Conservation (phyloP, 2,797 vertebrate genomes). For the Pantherophis vulpinus region DNA sequence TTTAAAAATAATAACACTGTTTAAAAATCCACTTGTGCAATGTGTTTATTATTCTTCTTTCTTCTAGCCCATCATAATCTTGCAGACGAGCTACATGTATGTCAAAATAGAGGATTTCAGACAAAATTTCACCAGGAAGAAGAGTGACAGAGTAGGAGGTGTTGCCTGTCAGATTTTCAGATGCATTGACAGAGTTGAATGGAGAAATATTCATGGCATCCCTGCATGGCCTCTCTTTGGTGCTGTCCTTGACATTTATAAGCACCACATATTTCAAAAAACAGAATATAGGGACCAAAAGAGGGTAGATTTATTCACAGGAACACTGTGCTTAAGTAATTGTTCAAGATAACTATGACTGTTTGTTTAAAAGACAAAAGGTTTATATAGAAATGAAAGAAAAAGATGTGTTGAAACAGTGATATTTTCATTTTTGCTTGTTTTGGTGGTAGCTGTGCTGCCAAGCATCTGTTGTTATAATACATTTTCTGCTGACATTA, state of each 20-base stretch:
- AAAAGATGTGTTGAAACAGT: conserved; percentile 10
- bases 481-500: background rate
- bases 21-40: conserved; percentile 3
- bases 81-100: background rate
- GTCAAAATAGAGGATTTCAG: conserved; percentile 20
- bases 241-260: conserved; percentile 17
- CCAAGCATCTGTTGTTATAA: background rate
- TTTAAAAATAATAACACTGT: background rate
- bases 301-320: conserved; percentile 3
- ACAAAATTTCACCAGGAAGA: conserved; percentile 3
- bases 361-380: conserved; percentile 22
- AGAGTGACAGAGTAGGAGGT: conserved; percentile 28
- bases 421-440: conserved; percentile 17
- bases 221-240: background rate
- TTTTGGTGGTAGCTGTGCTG: conserved; percentile 10
- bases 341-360: conserved; percentile 21
- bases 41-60: conserved; percentile 32
- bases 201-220: conserved; percentile 6
- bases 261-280: conserved; percentile 4
- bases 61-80: background rate
- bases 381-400: conserved; percentile 1
- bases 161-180: background rate
- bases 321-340: conserved; percentile 10
- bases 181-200: background rate
- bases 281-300: background rate